Conservation (phyloP, 2,113 vertebrate species). For the Rousettus leschenaultii region DNA sequence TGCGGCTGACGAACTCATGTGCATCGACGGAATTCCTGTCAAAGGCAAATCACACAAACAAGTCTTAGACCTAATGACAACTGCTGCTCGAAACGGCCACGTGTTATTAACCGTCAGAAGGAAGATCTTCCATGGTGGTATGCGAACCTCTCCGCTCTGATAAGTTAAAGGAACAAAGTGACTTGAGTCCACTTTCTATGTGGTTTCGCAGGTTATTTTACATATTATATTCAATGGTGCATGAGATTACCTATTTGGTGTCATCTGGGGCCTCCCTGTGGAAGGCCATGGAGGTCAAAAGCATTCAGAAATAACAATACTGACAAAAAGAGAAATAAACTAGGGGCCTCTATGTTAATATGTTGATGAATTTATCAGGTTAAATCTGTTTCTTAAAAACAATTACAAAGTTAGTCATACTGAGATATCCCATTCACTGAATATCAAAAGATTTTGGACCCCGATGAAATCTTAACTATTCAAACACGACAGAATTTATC, state of each 20-base stretch:
- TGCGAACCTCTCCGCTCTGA: slow-evolving; percentile 30
- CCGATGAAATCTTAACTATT: neutral
- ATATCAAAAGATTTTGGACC: neutral
- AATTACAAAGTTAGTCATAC: neutral
- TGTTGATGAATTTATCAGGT: neutral
- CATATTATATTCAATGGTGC: neutral
- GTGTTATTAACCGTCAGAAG: slow-evolving; percentile 95
- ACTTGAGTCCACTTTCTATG: accelerated
- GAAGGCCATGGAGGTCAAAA: neutral
- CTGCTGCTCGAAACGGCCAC: slow-evolving; percentile 95
- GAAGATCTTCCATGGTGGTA: slow-evolving; percentile 89
- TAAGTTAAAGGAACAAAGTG: neutral
- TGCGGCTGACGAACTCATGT: slow-evolving; percentile 95
- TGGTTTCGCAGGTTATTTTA: neutral
- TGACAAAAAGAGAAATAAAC: neutral
- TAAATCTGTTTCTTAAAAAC: neutral
- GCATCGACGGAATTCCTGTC: slow-evolving; percentile 93
- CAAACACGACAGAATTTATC: neutral
- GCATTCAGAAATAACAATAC: neutral
- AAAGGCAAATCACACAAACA: slow-evolving; percentile 98
- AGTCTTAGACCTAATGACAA: slow-evolving; percentile 97
- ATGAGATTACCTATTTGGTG: neutral
- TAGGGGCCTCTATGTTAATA: neutral
- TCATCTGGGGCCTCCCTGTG: neutral
- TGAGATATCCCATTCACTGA: neutral